Conservation (phyloP, 1,140 invertebrate species). For the Homalodisca vitripennis region DNA sequence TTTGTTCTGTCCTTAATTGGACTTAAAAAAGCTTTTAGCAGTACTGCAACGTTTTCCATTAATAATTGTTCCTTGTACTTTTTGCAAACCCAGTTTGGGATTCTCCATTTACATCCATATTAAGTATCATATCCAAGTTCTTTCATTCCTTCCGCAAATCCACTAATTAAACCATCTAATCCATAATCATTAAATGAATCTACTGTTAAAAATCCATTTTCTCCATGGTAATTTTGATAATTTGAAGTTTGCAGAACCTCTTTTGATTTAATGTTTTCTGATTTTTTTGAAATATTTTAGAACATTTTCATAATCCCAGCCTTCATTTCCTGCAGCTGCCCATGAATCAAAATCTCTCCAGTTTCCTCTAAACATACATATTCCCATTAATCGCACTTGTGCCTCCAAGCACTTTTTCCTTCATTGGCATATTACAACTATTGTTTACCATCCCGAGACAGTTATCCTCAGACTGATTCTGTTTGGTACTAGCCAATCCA, state of each 20-base stretch:
- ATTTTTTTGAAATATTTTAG: constrained; percentile 86
- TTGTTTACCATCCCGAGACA: constrained; percentile 54
- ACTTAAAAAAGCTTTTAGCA: constrained; percentile 69
- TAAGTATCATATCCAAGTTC: constrained; percentile 52
- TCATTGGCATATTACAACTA: constrained; percentile 61
- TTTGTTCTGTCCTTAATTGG: constrained; percentile 61
- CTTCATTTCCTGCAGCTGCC: constrained; percentile 78
- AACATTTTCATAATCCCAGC: constrained; percentile 87
- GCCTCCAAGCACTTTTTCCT: constrained; percentile 89
- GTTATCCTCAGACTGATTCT: constrained; percentile 57
- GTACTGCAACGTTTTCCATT: constrained; percentile 74
- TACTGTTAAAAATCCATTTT: constrained; percentile 41
- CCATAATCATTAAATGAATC: constrained; percentile 52
- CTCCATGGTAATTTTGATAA: constrained; percentile 46
- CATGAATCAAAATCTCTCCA: constrained; percentile 87
- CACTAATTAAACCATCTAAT: constrained; percentile 45
- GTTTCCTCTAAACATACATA: constrained; percentile 92
- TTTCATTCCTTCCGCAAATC: constrained; percentile 30
- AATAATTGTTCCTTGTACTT: constrained; percentile 55
- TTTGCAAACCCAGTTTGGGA: constrained; percentile 50
- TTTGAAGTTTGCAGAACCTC: constrained; percentile 38
- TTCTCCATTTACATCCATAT: constrained; percentile 54
- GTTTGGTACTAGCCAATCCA: constrained; percentile 94
- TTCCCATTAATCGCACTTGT: constrained; percentile 92
- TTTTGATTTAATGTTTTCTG: constrained; percentile 61